phyloP scores from a whole-genome alignment of 2,888 invertebrate genomes.

The Hypomecis atomaria region DNA sequence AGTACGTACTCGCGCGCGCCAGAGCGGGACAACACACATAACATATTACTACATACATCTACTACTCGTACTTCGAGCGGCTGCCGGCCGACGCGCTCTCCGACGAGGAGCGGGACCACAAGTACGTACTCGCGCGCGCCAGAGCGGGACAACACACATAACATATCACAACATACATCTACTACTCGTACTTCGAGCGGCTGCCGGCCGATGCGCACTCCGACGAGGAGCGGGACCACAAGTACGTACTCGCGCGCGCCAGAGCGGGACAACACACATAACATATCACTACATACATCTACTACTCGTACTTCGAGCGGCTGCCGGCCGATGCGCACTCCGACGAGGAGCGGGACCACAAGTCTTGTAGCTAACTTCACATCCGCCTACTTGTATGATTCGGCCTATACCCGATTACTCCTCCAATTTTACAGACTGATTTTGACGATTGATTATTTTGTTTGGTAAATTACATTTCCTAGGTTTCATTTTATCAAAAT shows the following conservation, averaged over 20 bases:
- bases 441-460: too few relatives aligned
- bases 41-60: constrained; percentile 59
- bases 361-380: constrained; percentile 50
- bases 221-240: constrained; percentile 84
- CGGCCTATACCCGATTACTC: too few relatives aligned
- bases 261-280: too few relatives aligned
- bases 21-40: not conserved
- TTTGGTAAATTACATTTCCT: too few relatives aligned
- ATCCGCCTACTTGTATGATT: too few relatives aligned
- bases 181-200: constrained; percentile 89
- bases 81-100: constrained; percentile 86
- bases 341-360: constrained; percentile 84
- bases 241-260: too few relatives aligned
- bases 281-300: too few relatives aligned
- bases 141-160: not conserved
- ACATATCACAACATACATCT: constrained; percentile 59
- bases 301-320: too few relatives aligned
- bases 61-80: constrained; percentile 89
- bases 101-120: constrained; percentile 84
- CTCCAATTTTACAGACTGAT: too few relatives aligned
- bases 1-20: constrained; percentile 52
- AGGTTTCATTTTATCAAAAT: too few relatives aligned
- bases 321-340: constrained; percentile 86
- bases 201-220: constrained; percentile 86
- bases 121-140: constrained; percentile 52